These are phyloP conservation scores for Diplolepis rosae DNA, from an alignment of 2,888 invertebrate genomes.

Conservation along the genomic window DNA sequence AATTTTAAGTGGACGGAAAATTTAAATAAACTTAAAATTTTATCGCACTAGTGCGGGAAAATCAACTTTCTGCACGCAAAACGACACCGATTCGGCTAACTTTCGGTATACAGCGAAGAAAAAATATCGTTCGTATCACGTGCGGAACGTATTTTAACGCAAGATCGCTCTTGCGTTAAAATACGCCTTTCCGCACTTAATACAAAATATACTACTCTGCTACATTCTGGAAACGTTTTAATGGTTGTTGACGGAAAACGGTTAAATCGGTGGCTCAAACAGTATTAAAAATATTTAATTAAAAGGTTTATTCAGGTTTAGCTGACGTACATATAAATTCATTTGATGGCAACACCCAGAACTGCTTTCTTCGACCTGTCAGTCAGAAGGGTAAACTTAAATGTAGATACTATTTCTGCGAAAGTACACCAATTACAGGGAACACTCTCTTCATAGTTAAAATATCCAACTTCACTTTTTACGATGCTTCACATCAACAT, in stretches of 20 bases:
- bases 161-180: no score
- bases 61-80: no score
- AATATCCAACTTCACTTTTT: conserved; percentile 29
- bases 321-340: conserved; percentile 11
- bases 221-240: background rate
- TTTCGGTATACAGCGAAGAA: no score
- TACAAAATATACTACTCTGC: no score
- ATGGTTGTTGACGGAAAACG: background rate
- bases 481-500: conserved; percentile 19
- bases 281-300: conserved; percentile 9
- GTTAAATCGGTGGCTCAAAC: background rate
- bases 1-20: background rate
- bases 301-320: conserved; percentile 9
- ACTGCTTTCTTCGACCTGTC: conserved; percentile 27
- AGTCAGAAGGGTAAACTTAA: conserved; percentile 23
- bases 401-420: conserved; percentile 11
- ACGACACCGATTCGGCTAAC: no score
- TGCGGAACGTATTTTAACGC: no score
- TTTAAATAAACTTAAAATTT: no score
- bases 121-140: no score
- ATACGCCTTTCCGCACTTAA: no score
- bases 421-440: conserved; percentile 22
- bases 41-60: no score
- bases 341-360: conserved; percentile 5
- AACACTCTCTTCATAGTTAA: conserved; percentile 31